phyloP scores from a whole-genome alignment of 2,797 vertebrate species.

The Lindbergichthys nudifrons region DNA sequence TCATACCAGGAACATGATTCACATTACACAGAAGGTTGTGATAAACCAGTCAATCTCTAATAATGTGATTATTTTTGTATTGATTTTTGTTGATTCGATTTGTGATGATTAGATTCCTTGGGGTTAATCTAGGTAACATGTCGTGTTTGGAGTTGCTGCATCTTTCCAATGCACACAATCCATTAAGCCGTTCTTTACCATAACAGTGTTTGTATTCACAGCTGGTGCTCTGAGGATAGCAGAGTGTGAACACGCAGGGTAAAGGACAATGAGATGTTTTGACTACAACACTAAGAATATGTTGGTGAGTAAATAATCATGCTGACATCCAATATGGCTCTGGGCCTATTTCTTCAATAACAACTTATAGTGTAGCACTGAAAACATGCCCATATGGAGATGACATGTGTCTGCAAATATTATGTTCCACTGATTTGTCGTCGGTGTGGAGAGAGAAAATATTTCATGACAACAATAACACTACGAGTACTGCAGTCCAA shows the following conservation, averaged over 20 bases:
- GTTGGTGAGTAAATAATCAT: conserved; percentile 25
- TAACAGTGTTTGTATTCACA: background rate
- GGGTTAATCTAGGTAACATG: background rate
- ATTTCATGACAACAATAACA: conserved; percentile 25
- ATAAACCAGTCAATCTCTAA: background rate
- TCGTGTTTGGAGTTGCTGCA: background rate
- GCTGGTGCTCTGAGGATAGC: background rate
- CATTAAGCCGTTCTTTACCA: background rate
- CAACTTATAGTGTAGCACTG: conserved; percentile 34
- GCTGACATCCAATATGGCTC: conserved; percentile 34
- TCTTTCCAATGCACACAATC: background rate
- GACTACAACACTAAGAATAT: conserved; percentile 11
- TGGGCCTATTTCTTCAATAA: conserved; percentile 38
- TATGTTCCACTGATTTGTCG: conserved; percentile 31
- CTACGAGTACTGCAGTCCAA: background rate
- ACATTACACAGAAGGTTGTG: conserved; percentile 8
- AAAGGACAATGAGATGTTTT: background rate
- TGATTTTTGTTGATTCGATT: conserved; percentile 4
- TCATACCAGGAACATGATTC: conserved; percentile 15
- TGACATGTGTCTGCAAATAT: conserved; percentile 36
- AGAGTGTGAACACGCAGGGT: conserved; percentile 1
- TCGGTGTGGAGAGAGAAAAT: conserved; percentile 28
- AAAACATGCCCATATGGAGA: conserved; percentile 45
- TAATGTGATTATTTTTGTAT: conserved; percentile 5
- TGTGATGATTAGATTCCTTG: background rate